Evolutionary conservation across 1,140 invertebrate genomes (phyloP).

Genomic region (Apocrypta bakeri): DNA sequence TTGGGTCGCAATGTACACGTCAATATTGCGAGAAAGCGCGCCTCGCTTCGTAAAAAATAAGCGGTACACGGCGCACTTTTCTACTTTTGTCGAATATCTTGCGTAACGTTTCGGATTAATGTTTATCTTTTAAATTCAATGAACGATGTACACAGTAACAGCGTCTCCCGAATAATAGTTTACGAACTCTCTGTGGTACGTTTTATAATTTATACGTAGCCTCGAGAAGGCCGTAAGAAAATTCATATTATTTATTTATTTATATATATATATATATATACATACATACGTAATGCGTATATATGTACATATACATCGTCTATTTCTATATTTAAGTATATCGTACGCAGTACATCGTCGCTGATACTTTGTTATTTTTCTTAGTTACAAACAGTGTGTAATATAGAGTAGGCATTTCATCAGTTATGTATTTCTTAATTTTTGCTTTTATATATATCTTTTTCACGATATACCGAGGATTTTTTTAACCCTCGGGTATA

Average conservation of each 20-base stretch:
- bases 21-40: neutral
- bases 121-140: slow-evolving; percentile 3
- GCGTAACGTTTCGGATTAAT: neutral
- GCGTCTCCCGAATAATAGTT: slow-evolving; percentile 13
- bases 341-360: slow-evolving; percentile 37
- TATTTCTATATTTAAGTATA: neutral
- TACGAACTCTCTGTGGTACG: slow-evolving; percentile 29
- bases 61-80: neutral
- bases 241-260: no score
- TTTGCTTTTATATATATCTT: slow-evolving; percentile 1
- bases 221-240: slow-evolving; percentile 48
- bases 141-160: slow-evolving; percentile 16
- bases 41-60: neutral
- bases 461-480: slow-evolving; percentile 16
- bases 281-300: slow-evolving; percentile 1
- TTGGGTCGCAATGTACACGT: neutral
- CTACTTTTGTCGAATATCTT: slow-evolving; percentile 17
- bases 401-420: slow-evolving; percentile 42
- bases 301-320: neutral
- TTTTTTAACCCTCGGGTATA: neutral
- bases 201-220: slow-evolving; percentile 34
- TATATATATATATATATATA: neutral
- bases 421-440: neutral
- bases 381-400: slow-evolving; percentile 42
- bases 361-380: slow-evolving; percentile 21